Evolutionary conservation across 2,113 vertebrate genomes (phyloP).

Genomic region (Nothoprocta perdicaria): DNA sequence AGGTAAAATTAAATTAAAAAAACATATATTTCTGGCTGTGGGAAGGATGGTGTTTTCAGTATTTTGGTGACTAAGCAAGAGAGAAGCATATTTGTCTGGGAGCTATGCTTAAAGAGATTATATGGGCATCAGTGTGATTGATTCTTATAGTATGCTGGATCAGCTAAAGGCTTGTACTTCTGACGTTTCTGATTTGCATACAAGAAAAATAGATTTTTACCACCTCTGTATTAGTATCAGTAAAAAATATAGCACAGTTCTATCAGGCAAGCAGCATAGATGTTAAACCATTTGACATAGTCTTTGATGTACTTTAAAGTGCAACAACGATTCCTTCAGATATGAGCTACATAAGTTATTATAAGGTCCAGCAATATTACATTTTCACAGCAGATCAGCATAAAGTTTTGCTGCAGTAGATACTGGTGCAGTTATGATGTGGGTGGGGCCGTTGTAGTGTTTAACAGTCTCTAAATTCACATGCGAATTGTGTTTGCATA

Average conservation of each 20-base stretch:
- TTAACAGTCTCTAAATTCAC: background rate
- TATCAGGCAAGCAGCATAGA: background rate
- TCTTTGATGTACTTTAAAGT: background rate
- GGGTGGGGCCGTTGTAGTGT: background rate
- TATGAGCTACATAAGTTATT: background rate
- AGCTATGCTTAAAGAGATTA: background rate
- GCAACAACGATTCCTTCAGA: background rate
- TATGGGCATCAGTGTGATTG: background rate
- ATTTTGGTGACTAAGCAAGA: background rate
- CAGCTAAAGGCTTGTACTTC: background rate
- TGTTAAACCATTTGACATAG: background rate
- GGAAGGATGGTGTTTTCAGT: background rate
- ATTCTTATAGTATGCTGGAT: constrained; percentile 6
- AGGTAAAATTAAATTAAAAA: background rate
- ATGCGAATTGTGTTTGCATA: background rate
- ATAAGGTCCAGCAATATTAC: background rate
- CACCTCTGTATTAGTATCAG: background rate
- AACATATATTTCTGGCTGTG: background rate
- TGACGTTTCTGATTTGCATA: constrained; percentile 21
- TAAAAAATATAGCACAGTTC: background rate
- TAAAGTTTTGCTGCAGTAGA: background rate
- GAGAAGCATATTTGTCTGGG: background rate
- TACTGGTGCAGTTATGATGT: background rate
- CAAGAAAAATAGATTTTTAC: constrained; percentile 29
- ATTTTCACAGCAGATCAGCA: constrained; percentile 16